Evolutionary conservation across 1,140 invertebrate species (phyloP).

Genomic region (Apocrypta bakeri): DNA sequence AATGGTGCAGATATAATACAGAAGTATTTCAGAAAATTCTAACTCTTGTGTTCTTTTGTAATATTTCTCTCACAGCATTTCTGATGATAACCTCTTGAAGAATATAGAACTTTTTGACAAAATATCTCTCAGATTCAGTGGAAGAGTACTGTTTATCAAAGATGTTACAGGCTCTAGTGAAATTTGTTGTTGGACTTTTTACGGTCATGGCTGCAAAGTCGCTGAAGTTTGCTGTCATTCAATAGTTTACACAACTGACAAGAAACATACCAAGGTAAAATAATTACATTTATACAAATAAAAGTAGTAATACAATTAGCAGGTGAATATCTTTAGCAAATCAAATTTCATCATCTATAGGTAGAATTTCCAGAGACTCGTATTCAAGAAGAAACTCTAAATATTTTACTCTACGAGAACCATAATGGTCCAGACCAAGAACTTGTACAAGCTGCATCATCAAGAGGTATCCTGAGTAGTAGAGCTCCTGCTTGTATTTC

Average conservation of each 20-base stretch:
- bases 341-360: too few species aligned
- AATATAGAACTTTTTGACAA: constrained; percentile 99
- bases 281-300: constrained; percentile 40
- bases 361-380: constrained; percentile 99
- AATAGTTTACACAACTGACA: constrained; percentile 99
- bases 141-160: constrained; percentile 97
- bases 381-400: constrained; percentile 98
- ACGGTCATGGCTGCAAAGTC: constrained; percentile 95
- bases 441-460: constrained; percentile 96
- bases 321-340: too few species aligned
- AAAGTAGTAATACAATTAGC: too few species aligned
- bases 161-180: constrained; percentile 98
- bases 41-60: too few species aligned
- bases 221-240: constrained; percentile 99
- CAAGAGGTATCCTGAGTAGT: constrained; percentile 78
- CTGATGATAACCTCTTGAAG: constrained; percentile 98
- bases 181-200: constrained; percentile 99
- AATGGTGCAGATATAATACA: too few species aligned
- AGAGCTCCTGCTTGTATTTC: constrained; percentile 82
- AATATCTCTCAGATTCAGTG: constrained; percentile 94
- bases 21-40: too few species aligned
- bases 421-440: constrained; percentile 96
- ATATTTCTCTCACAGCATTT: constrained; percentile 82
- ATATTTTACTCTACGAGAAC: constrained; percentile 96
- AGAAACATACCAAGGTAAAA: constrained; percentile 96